These are phyloP conservation scores for Thaumetopoea pityocampa DNA, from an alignment of 1,140 invertebrate species.

Conservation along the genomic window DNA sequence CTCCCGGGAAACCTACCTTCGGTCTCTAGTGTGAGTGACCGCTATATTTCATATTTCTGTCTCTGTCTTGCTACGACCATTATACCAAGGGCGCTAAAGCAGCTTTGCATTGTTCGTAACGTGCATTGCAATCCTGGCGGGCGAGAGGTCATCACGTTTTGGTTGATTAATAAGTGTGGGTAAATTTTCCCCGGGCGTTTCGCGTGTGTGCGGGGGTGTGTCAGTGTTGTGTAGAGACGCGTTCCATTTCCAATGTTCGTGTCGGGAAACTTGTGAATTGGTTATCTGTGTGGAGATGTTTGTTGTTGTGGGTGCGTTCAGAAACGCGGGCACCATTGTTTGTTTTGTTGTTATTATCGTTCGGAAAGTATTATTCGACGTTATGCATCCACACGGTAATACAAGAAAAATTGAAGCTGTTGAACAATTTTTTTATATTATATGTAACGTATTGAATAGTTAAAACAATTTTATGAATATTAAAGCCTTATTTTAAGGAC, in stretches of 20 bases:
- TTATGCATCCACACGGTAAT: constrained; percentile 14
- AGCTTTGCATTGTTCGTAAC: constrained; percentile 11
- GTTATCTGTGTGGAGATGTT: constrained; percentile 50
- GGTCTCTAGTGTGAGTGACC: constrained; percentile 33
- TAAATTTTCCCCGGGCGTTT: constrained; percentile 42
- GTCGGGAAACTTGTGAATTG: constrained; percentile 65
- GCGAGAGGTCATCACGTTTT: constrained; percentile 31
- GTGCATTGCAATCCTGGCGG: constrained; percentile 16
- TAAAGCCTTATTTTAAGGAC: too few relatives aligned
- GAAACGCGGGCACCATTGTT: constrained; percentile 54
- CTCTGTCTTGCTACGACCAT: constrained; percentile 33
- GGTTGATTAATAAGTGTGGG: constrained; percentile 30
- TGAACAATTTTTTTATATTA: too few relatives aligned
- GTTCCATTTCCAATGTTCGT: constrained; percentile 46
- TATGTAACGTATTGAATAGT: too few relatives aligned
- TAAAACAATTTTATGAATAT: too few relatives aligned
- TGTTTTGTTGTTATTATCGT: constrained; percentile 63
- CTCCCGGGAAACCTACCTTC: constrained; percentile 59
- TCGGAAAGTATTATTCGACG: constrained; percentile 23
- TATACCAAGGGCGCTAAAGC: constrained; percentile 32
- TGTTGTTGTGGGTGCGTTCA: constrained; percentile 46
- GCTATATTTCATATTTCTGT: constrained; percentile 26
- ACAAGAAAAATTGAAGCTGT: neutral
- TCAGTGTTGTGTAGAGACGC: constrained; percentile 28
- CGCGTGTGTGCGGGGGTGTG: constrained; percentile 35